Evolutionary conservation across 2,797 vertebrate species (phyloP).

Genomic region (Aulostomus chinensis): DNA sequence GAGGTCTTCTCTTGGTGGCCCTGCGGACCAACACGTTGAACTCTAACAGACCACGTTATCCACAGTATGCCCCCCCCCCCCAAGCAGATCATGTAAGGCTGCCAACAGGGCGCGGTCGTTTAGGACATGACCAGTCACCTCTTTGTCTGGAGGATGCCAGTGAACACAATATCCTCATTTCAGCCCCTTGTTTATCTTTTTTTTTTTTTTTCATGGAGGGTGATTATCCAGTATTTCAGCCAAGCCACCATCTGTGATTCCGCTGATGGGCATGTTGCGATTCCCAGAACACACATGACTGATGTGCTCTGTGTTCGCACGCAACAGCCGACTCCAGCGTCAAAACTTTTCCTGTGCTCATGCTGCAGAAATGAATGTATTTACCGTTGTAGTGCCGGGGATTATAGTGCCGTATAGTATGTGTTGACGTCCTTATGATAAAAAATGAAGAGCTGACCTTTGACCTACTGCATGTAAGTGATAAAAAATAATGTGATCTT

Average conservation of each 20-base stretch:
- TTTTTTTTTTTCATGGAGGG: slow-evolving; percentile 24
- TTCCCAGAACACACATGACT: slow-evolving; percentile 59
- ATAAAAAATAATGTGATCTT: no score
- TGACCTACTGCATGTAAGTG: background rate
- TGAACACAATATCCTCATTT: slow-evolving; percentile 35
- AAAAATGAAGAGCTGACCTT: slow-evolving; percentile 29
- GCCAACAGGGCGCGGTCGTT: slow-evolving; percentile 36
- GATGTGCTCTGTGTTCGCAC: slow-evolving; percentile 43
- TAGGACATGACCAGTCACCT: slow-evolving; percentile 23
- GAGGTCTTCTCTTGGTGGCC: slow-evolving; percentile 33
- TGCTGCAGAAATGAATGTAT: slow-evolving; percentile 17
- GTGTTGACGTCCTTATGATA: slow-evolving; percentile 21
- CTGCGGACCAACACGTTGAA: slow-evolving; percentile 38
- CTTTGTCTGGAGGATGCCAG: slow-evolving; percentile 31
- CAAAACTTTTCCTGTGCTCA: slow-evolving; percentile 37
- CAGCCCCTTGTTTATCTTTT: slow-evolving; percentile 28
- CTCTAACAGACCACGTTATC: slow-evolving; percentile 53
- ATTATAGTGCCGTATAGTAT: slow-evolving; percentile 24
- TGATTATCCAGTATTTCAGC: slow-evolving; percentile 67
- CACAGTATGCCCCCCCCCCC: slow-evolving; percentile 5
- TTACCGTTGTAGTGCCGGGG: background rate
- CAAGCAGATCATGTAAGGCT: slow-evolving; percentile 37
- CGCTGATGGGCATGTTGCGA: slow-evolving; percentile 41
- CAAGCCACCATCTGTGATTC: slow-evolving; percentile 68
- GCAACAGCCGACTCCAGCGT: slow-evolving; percentile 23